Percentiles rank a stretch among this genome's conserved stretches.
Conservation (phyloP, 1,140 invertebrate species). For the Drosophila kohkoa region DNA sequence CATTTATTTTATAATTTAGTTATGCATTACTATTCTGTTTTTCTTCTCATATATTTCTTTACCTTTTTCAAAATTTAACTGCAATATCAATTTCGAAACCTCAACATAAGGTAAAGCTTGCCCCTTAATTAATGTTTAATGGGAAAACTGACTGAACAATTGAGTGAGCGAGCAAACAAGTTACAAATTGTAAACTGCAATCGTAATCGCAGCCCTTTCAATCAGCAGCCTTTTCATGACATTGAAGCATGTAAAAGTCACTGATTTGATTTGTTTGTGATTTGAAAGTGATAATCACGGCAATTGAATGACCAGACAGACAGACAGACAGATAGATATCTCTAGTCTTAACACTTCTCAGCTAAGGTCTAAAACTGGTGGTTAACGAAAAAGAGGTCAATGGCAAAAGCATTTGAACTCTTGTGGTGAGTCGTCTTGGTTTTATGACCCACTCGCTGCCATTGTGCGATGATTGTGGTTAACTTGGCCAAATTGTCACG, state of each 20-base stretch:
- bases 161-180: slow-evolving; percentile 3
- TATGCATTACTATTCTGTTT: not conserved
- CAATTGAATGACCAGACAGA: slow-evolving; percentile 56
- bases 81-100: slow-evolving; percentile 1
- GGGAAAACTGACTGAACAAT: slow-evolving; percentile 16
- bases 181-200: slow-evolving; percentile 14
- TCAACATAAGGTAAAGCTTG: slow-evolving; percentile 1
- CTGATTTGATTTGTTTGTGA: slow-evolving; percentile 36
- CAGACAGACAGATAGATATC: not conserved
- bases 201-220: slow-evolving; percentile 41
- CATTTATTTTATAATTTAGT: not conserved
- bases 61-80: not conserved
- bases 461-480: slow-evolving; percentile 31
- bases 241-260: slow-evolving; percentile 39
- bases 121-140: slow-evolving; percentile 7
- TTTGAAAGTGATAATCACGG: slow-evolving; percentile 58
- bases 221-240: slow-evolving; percentile 51
- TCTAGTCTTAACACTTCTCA: slow-evolving; percentile 24
- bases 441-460: slow-evolving; percentile 35
- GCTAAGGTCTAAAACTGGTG: slow-evolving; percentile 7
- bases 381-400: slow-evolving; percentile 67
- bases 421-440: slow-evolving; percentile 46
- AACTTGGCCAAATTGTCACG: slow-evolving; percentile 71
- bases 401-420: slow-evolving; percentile 81
- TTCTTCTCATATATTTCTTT: not conserved